Evolutionary conservation across 2,797 vertebrate genomes (phyloP).

Genomic region (Hoplostethus mediterraneus): DNA sequence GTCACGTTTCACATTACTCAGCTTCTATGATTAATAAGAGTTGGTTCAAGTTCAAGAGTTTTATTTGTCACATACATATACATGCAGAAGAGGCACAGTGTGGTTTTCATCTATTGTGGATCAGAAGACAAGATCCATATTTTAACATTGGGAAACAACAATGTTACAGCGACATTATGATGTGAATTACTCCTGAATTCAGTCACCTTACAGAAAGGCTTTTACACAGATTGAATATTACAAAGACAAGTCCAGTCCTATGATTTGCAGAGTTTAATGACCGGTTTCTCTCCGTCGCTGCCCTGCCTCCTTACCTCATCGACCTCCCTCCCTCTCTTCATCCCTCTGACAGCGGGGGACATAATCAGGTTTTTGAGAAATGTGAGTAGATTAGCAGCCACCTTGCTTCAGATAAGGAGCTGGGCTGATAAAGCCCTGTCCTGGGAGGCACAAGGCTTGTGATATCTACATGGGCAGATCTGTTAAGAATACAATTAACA

Average conservation of each 20-base stretch:
- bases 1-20: conserved; percentile 8
- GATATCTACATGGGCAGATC: conserved; percentile 78
- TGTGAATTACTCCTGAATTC: no score
- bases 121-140: not conserved
- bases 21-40: conserved; percentile 1
- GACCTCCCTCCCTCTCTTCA: conserved; percentile 19
- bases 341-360: conserved; percentile 64
- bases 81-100: conserved; percentile 7
- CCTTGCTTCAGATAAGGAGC: conserved; percentile 76
- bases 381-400: conserved; percentile 79
- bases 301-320: conserved; percentile 17
- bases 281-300: conserved; percentile 16
- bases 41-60: no score
- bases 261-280: conserved; percentile 13
- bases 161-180: no score
- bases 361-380: conserved; percentile 79
- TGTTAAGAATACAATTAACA: conserved; percentile 81
- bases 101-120: not conserved
- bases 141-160: not conserved
- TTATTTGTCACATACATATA: no score
- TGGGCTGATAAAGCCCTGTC: conserved; percentile 70
- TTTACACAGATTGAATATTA: not conserved
- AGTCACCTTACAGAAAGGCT: no score
- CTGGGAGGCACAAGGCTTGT: conserved; percentile 62
- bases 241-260: not conserved